phyloP scores from a whole-genome alignment of 1,140 invertebrate species.

The Elysia chlorotica region DNA sequence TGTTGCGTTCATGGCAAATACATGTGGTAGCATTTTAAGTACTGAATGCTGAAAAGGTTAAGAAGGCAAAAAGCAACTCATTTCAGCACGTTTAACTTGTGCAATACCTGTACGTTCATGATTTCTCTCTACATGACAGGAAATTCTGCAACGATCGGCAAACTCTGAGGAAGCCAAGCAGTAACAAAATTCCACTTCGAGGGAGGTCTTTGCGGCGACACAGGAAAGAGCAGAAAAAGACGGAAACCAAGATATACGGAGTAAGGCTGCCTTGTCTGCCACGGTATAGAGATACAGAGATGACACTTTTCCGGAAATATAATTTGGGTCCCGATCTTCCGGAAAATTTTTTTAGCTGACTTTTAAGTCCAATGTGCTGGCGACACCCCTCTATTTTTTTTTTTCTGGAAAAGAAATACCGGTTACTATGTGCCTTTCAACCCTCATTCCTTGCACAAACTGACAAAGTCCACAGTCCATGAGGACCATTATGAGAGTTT shows the following conservation, averaged over 20 bases:
- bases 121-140: conserved; percentile 24
- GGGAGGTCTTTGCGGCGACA: conserved; percentile 45
- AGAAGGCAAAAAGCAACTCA: too few relatives aligned
- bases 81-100: too few relatives aligned
- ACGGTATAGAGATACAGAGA: too few relatives aligned
- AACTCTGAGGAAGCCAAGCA: conserved; percentile 56
- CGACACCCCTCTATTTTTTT: too few relatives aligned
- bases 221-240: conserved; percentile 44
- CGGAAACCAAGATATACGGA: conserved; percentile 34
- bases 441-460: neutral
- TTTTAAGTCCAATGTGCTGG: neutral
- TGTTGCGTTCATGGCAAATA: neutral
- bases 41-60: too few relatives aligned
- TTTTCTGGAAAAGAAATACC: neutral
- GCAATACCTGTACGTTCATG: neutral
- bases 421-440: too few relatives aligned
- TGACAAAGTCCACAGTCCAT: neutral
- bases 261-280: neutral
- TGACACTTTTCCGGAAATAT: neutral
- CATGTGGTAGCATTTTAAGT: neutral
- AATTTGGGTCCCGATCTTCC: too few relatives aligned
- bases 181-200: conserved; percentile 54
- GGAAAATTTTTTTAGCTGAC: neutral
- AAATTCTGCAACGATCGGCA: conserved; percentile 45
- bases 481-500: too few relatives aligned